phyloP scores from a whole-genome alignment of 2,888 invertebrate genomes.

The Alsophila aescularia region DNA sequence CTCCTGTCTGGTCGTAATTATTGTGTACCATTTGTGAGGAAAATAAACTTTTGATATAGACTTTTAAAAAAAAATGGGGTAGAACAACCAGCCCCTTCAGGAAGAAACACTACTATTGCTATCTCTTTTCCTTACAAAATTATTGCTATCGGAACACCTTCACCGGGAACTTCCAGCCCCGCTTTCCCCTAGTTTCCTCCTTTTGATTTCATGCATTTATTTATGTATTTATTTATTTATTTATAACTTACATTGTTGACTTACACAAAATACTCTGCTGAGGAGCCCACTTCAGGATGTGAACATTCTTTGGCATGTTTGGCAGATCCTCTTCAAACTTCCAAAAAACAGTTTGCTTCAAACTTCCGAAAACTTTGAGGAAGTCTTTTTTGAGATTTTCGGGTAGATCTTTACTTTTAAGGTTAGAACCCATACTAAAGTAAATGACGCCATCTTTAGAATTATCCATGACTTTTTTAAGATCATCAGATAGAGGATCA shows the following conservation, averaged over 20 bases:
- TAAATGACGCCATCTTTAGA: slow-evolving; percentile 74
- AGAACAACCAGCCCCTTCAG: too few relatives aligned
- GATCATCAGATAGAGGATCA: slow-evolving; percentile 58
- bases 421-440: slow-evolving; percentile 78
- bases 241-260: neutral
- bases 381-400: slow-evolving; percentile 53
- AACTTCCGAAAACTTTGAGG: slow-evolving; percentile 60
- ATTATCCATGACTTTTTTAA: slow-evolving; percentile 67
- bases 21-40: too few relatives aligned
- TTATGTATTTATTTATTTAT: too few relatives aligned
- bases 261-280: slow-evolving; percentile 56
- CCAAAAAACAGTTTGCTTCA: slow-evolving; percentile 80
- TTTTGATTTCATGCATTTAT: too few relatives aligned
- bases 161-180: too few relatives aligned
- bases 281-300: slow-evolving; percentile 71
- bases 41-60: too few relatives aligned
- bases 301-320: slow-evolving; percentile 67
- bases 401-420: slow-evolving; percentile 63
- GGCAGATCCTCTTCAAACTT: slow-evolving; percentile 67
- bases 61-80: too few relatives aligned
- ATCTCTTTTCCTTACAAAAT: too few relatives aligned
- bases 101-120: too few relatives aligned
- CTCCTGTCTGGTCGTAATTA: too few relatives aligned
- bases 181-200: too few relatives aligned
- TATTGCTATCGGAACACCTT: too few relatives aligned